phyloP scores from a whole-genome alignment of 2,888 invertebrate species.

The Dione vanillae region DNA sequence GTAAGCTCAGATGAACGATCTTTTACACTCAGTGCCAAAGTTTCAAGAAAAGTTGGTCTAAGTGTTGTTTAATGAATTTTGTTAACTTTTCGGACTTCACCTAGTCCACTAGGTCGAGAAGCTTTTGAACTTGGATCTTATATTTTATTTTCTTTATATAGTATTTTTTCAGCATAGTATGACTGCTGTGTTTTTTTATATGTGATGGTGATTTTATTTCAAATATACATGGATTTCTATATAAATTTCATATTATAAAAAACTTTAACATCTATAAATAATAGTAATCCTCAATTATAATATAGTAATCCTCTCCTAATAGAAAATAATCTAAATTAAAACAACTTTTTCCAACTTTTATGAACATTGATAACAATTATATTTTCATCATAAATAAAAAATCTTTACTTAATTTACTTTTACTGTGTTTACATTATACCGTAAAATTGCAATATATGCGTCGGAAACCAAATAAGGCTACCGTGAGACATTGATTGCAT shows the following conservation, averaged over 20 bases:
- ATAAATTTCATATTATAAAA: too few relatives aligned
- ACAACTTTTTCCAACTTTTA: too few relatives aligned
- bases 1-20: constrained; percentile 30
- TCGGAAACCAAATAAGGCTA: constrained; percentile 5
- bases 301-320: too few relatives aligned
- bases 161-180: too few relatives aligned
- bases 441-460: neutral
- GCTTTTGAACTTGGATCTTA: neutral
- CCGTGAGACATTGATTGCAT: constrained; percentile 15
- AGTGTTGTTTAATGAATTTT: constrained; percentile 20
- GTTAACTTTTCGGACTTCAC: neutral
- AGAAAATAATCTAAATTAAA: too few relatives aligned
- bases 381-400: too few relatives aligned
- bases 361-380: too few relatives aligned
- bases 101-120: neutral
- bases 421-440: neutral
- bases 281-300: too few relatives aligned
- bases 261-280: too few relatives aligned
- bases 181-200: too few relatives aligned
- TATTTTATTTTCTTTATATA: neutral
- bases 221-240: too few relatives aligned
- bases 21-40: constrained; percentile 6
- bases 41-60: constrained; percentile 16
- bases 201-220: too few relatives aligned
- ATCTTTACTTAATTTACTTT: neutral